phyloP scores from a whole-genome alignment of 2,797 vertebrate species.

The Pygocentrus nattereri region DNA sequence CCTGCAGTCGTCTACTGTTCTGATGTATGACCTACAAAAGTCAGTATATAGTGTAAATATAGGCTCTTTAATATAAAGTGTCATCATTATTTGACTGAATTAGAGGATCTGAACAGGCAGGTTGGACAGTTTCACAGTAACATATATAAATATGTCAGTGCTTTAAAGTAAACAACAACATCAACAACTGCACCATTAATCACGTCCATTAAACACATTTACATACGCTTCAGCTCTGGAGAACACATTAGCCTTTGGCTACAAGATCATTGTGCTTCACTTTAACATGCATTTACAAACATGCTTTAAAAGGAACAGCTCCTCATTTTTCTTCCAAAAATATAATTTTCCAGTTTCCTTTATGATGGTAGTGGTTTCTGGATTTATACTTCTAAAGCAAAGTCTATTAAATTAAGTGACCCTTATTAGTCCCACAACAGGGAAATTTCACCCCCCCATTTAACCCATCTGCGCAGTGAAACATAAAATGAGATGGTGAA shows the following conservation, averaged over 20 bases:
- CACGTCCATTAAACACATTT: not conserved
- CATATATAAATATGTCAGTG: not conserved
- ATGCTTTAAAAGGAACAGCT: not conserved
- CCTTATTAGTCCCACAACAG: no score
- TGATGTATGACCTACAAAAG: no score
- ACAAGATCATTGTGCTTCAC: not conserved
- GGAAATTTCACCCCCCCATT: no score
- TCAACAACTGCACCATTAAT: not conserved
- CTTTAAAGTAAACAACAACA: not conserved
- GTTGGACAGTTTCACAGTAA: not conserved
- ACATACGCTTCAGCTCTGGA: no score
- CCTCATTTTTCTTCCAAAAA: not conserved
- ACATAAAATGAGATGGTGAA: no score
- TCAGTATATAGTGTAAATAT: no score
- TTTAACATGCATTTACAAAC: constrained; percentile 30
- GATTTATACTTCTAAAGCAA: no score
- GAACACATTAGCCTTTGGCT: no score
- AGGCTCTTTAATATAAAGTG: not conserved
- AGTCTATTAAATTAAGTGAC: no score
- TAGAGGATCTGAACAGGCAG: not conserved
- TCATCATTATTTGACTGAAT: not conserved
- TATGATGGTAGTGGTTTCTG: no score
- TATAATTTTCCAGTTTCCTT: not conserved
- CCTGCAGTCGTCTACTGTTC: no score
- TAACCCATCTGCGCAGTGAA: no score